Evolutionary conservation across 1,140 invertebrate genomes (phyloP), one percentile per base, ranked within the genome.

Genomic region (Meloidogyne chitwoodi): DNA sequence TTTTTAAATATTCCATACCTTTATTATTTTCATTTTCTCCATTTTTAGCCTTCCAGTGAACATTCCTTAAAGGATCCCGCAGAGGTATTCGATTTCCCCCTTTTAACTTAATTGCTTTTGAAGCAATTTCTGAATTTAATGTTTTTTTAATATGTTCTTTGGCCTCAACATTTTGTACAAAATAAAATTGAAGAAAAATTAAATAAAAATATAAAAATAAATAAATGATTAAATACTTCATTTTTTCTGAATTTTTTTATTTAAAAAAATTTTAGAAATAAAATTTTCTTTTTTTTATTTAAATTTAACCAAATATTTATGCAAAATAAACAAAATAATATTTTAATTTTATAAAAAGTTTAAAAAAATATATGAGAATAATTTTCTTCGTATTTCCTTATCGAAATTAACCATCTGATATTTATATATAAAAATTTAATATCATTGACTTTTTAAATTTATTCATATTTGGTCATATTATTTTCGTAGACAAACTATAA

Each of bases 41-140:
- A 26, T 34, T 22, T 4, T 29, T 34, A 29, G 27, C 29, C 29
- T 73, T 73, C 71, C 71, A 73, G 22, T 64, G 56, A 26, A 64
- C 56, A 22, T 63, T 64, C n/a, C 71, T 24, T n/a, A 27, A 24
- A 16, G 56, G 11, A 34, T 64, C 48, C 31, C 26, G 38, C 48
- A 73, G 22, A n/a, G 24, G 22, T 29, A 73, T 73, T 56, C 71
- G 56, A 56, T 73, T 63, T 12, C 31, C 29, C n/a, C 31, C 38
- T 5, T 26, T 14, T 12, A 11, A 11, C 11, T 26, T 11, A 68
- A 68, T 31, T 48, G 48, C n/a, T 56, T 56, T 56, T 26, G 24
- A 34, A 31, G 22, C 27, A 68, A 14, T 38, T 29, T 34, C 29
- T 26, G 29, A 27, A 4, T 56, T 56, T 56, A 56, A 56, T 19